phyloP scores from a whole-genome alignment of 2,888 invertebrate genomes.

The Aleiodes leptofemur region DNA sequence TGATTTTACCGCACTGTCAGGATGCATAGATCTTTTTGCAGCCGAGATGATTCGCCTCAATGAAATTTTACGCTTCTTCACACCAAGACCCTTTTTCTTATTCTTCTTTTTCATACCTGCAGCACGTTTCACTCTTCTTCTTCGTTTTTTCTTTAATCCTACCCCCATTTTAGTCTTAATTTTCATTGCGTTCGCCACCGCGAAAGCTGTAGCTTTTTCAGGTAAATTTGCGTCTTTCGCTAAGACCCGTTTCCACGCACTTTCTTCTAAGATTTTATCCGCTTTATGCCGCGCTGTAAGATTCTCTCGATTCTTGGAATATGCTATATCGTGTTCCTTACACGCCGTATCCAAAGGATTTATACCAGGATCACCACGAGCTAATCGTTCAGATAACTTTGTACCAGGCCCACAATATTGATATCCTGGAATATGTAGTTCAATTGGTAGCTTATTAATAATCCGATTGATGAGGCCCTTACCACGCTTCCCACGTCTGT shows the following conservation, averaged over 20 bases:
- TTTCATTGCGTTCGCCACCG: conserved; percentile 65
- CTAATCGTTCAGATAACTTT: conserved; percentile 59
- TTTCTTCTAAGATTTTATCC: conserved; percentile 65
- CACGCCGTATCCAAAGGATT: conserved; percentile 60
- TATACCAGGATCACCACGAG: conserved; percentile 57
- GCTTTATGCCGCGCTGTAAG: conserved; percentile 62
- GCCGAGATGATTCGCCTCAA: neutral
- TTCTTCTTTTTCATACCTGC: neutral
- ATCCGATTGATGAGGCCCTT: conserved; percentile 47
- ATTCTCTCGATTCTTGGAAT: conserved; percentile 52
- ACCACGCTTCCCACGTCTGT: conserved; percentile 27
- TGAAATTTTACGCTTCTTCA: neutral
- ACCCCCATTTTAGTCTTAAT: conserved; percentile 62
- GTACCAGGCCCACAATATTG: conserved; percentile 64
- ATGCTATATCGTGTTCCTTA: conserved; percentile 56
- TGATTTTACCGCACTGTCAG: conserved; percentile 37
- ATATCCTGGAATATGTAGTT: conserved; percentile 58
- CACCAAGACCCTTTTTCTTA: neutral
- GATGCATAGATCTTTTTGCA: conserved; percentile 11
- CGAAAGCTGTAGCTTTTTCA: conserved; percentile 63
- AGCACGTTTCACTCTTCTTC: neutral
- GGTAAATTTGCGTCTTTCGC: conserved; percentile 62
- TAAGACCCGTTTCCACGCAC: conserved; percentile 62
- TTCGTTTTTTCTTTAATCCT: conserved; percentile 51
- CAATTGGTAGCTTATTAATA: conserved; percentile 52